A percentile compares a stretch with the other conserved stretches of the same genome.
These are phyloP conservation scores for Caenorhabditis brenneri DNA, from an alignment of 1,140 invertebrate species.

Conservation along the genomic window DNA sequence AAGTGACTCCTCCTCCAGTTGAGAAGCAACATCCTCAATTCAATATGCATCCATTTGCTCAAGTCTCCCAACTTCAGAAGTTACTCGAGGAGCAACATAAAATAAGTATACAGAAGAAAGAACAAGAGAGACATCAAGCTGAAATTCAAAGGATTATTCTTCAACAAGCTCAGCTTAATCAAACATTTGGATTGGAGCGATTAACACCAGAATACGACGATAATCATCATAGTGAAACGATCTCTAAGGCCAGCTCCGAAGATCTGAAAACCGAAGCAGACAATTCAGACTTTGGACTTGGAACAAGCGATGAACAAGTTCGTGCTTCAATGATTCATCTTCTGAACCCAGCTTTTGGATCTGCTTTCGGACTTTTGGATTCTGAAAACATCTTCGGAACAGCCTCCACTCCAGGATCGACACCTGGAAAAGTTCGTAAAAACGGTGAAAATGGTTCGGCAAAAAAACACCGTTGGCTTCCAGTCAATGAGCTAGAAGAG, in stretches of 20 bases:
- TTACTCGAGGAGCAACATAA: constrained; percentile 2
- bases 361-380: neutral
- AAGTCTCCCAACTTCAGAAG: neutral
- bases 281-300: constrained; percentile 34
- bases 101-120: neutral
- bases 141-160: constrained; percentile 28
- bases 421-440: neutral
- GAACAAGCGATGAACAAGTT: constrained; percentile 42
- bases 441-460: neutral
- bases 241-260: constrained; percentile 8
- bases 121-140: constrained; percentile 30
- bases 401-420: neutral
- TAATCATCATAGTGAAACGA: constrained; percentile 15
- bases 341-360: constrained; percentile 1
- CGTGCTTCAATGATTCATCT: constrained; percentile 48
- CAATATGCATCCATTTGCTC: neutral
- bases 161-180: constrained; percentile 17
- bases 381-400: neutral
- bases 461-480: constrained; percentile 48
- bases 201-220: constrained; percentile 20
- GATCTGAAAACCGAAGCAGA: constrained; percentile 41
- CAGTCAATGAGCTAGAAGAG: constrained; percentile 48
- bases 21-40: neutral
- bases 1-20: neutral
- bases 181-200: neutral